Conservation (phyloP, 2,888 invertebrate species). For the Vesta saturnalis region DNA sequence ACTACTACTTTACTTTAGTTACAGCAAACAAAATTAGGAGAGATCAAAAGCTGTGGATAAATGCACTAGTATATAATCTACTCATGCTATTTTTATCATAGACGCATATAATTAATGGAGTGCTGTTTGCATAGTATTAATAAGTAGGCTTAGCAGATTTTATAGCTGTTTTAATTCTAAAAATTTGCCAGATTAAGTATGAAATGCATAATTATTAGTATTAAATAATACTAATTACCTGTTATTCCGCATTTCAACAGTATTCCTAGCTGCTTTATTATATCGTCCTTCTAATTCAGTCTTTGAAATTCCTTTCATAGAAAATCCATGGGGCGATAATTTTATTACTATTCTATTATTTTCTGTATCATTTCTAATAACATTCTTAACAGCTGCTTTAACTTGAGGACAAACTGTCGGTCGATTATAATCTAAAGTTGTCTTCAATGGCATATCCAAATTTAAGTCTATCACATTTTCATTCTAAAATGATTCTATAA, state of each 20-base stretch:
- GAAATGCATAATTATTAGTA: background rate
- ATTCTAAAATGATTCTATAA: slow-evolving; percentile 52
- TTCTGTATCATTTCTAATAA: slow-evolving; percentile 63
- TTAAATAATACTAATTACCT: slow-evolving; percentile 46
- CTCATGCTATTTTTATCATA: background rate
- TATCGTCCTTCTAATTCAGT: slow-evolving; percentile 60
- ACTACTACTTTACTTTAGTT: too few relatives aligned
- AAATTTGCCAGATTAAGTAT: background rate
- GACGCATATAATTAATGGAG: background rate
- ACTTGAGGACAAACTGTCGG: slow-evolving; percentile 78
- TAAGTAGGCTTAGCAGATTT: slow-evolving; percentile 9
- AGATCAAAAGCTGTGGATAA: background rate
- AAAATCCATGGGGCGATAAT: slow-evolving; percentile 56
- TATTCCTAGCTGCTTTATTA: slow-evolving; percentile 58
- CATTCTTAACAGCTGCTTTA: slow-evolving; percentile 72
- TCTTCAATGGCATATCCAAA: slow-evolving; percentile 79
- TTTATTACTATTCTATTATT: slow-evolving; percentile 57
- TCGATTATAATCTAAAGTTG: slow-evolving; percentile 78
- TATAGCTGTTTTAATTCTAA: slow-evolving; percentile 7
- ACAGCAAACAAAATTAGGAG: too few relatives aligned
- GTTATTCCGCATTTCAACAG: slow-evolving; percentile 58
- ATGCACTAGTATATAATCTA: background rate
- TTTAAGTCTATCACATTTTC: slow-evolving; percentile 81
- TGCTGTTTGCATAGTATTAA: background rate
- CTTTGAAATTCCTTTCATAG: slow-evolving; percentile 55